These are phyloP conservation scores for Drosophila barbarae DNA, from an alignment of 2,888 invertebrate genomes.

Conservation along the genomic window DNA sequence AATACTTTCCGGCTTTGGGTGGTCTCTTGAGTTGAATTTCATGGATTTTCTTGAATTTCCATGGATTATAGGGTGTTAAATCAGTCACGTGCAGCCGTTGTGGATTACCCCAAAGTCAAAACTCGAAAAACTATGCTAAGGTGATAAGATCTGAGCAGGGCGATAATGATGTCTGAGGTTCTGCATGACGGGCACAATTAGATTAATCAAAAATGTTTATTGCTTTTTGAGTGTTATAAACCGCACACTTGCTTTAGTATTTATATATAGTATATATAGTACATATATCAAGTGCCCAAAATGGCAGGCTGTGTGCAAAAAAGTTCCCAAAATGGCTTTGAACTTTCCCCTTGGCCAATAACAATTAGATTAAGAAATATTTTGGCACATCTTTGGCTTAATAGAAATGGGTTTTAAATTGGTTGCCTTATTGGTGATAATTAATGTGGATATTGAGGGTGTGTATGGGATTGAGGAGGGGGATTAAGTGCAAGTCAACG, in stretches of 20 bases:
- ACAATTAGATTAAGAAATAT: conserved; percentile 7
- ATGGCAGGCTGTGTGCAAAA: conserved; percentile 36
- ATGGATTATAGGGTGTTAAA: not conserved
- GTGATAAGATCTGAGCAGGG: conserved; percentile 17
- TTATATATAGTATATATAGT: conserved; percentile 1
- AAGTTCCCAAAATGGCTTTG: conserved; percentile 21
- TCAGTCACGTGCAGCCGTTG: conserved; percentile 20
- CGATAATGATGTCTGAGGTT: conserved; percentile 23
- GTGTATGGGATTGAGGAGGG: not conserved
- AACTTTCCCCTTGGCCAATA: conserved; percentile 30
- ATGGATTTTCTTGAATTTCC: not conserved
- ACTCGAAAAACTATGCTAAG: conserved; percentile 3
- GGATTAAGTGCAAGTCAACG: not conserved
- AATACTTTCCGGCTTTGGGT: conserved; percentile 9
- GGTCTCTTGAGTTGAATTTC: not conserved
- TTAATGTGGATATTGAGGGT: not conserved
- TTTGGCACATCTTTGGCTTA: conserved; percentile 12
- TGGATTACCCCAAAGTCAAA: conserved; percentile 28
- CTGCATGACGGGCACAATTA: conserved; percentile 31
- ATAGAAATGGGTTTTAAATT: conserved; percentile 26
- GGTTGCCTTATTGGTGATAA: not conserved
- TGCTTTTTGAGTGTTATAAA: conserved; percentile 17
- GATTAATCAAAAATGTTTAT: conserved; percentile 32
- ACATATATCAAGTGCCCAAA: conserved; percentile 17
- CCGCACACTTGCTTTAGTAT: not conserved